Conservation (phyloP, 2,888 invertebrate species). For the Drosophila sordidapex region DNA sequence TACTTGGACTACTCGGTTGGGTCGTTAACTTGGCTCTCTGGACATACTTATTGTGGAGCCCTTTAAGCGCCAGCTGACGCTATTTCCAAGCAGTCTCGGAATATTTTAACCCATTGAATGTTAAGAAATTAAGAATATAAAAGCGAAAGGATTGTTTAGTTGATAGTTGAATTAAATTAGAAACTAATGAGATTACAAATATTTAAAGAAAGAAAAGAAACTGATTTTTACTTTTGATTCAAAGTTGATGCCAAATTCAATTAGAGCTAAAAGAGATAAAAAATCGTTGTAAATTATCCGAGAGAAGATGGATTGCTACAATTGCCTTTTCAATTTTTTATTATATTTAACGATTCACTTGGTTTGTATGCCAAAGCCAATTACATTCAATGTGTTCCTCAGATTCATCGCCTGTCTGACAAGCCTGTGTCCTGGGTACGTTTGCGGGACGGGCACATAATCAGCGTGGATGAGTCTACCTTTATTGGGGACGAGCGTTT, state of each 20-base stretch:
- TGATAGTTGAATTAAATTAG: background rate
- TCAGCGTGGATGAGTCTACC: constrained; percentile 92
- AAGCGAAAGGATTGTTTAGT: background rate
- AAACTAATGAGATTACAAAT: background rate
- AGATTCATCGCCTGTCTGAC: constrained; percentile 83
- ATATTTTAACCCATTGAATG: background rate
- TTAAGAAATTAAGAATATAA: background rate
- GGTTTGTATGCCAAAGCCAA: background rate
- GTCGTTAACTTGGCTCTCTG: background rate
- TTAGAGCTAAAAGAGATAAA: background rate
- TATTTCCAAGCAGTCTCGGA: background rate
- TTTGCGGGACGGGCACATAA: constrained; percentile 94
- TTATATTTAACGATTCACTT: background rate
- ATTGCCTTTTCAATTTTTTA: background rate
- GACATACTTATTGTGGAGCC: background rate
- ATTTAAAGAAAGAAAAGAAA: background rate
- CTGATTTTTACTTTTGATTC: background rate
- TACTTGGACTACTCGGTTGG: background rate
- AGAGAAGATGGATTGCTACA: background rate
- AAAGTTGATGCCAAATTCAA: background rate
- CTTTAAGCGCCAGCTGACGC: background rate
- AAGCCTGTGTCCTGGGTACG: constrained; percentile 97
- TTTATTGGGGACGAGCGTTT: constrained; percentile 97
- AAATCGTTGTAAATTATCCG: background rate
- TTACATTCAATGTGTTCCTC: background rate